phyloP scores from a whole-genome alignment of 2,113 vertebrate species.

The Oostethus manadensis region DNA sequence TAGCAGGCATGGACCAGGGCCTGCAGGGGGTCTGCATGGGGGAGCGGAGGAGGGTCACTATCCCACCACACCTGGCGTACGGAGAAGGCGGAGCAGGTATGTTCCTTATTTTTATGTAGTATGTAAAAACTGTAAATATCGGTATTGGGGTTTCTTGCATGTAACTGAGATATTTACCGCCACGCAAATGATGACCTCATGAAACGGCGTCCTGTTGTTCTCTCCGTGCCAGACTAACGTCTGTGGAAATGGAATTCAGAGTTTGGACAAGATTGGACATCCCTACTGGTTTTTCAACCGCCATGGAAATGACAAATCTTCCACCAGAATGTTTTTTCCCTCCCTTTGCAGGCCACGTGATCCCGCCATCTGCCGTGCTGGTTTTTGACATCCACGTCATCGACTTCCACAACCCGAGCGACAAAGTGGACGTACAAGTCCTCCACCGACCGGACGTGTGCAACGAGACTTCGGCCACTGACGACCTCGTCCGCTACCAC shows the following conservation, averaged over 20 bases:
- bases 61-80: constrained; percentile 89
- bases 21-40: constrained; percentile 84
- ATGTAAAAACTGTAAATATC: too few species aligned
- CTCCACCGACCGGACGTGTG: constrained; percentile 75
- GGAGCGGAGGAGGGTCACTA: constrained; percentile 77
- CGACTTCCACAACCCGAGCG: constrained; percentile 92
- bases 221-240: too few species aligned
- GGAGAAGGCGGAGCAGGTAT: constrained; percentile 87
- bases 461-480: constrained; percentile 70
- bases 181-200: too few species aligned
- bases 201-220: too few species aligned
- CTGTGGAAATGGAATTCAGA: too few species aligned
- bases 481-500: constrained; percentile 86
- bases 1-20: constrained; percentile 90
- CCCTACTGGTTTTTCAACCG: too few species aligned
- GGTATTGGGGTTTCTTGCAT: too few species aligned
- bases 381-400: constrained; percentile 86
- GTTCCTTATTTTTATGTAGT: not conserved
- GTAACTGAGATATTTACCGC: too few species aligned
- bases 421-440: constrained; percentile 74
- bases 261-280: too few species aligned
- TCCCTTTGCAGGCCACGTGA: constrained; percentile 74
- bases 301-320: not conserved
- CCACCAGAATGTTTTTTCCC: not conserved
- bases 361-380: constrained; percentile 85